Evolutionary conservation across 2,797 vertebrate species (phyloP).

Genomic region (Leptoclinus maculatus): DNA sequence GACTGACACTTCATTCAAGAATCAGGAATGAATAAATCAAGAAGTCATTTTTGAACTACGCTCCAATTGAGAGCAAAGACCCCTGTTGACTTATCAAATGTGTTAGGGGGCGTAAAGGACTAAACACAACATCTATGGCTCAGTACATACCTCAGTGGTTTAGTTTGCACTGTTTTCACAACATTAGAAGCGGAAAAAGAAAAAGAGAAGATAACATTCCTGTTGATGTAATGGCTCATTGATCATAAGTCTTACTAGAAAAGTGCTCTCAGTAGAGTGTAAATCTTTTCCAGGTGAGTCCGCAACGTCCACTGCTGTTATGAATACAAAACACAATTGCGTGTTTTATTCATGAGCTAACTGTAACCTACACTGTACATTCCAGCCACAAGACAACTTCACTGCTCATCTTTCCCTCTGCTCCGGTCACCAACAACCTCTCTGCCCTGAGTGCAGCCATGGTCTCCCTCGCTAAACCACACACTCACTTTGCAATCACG

Average conservation of each 20-base stretch:
- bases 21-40: slow-evolving; percentile 13
- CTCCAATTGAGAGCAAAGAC: not conserved
- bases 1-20: not conserved
- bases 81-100: not conserved
- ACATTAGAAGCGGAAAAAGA: not conserved
- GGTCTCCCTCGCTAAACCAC: too few species aligned
- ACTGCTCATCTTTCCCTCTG: too few species aligned
- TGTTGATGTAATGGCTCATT: not conserved
- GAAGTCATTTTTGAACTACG: not conserved
- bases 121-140: not conserved
- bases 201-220: not conserved
- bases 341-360: too few species aligned
- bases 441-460: too few species aligned
- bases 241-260: not conserved
- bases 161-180: not conserved
- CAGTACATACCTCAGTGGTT: not conserved
- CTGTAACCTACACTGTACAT: too few species aligned
- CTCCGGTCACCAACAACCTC: too few species aligned
- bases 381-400: too few species aligned
- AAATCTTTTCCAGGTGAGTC: too few species aligned
- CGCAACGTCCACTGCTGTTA: too few species aligned
- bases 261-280: not conserved
- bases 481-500: too few species aligned
- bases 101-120: too few species aligned
- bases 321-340: too few species aligned